Evolutionary conservation across 2,888 invertebrate species (phyloP).

Genomic region (Euclidia mi): DNA sequence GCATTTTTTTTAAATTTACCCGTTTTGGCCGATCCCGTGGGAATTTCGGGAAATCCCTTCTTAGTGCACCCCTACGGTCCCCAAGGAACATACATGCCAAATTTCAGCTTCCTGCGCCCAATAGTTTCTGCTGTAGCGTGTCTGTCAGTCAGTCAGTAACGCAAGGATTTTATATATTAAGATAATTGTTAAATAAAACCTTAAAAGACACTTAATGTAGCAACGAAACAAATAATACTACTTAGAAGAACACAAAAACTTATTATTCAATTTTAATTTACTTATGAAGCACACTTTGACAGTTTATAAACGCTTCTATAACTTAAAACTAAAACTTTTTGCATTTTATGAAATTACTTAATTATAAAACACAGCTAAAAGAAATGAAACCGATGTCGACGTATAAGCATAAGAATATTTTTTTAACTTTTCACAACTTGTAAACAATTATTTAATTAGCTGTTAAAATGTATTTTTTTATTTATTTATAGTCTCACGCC

Average conservation of each 20-base stretch:
- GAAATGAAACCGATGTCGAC: neutral
- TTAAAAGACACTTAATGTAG: constrained; percentile 3
- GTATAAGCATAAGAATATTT: constrained; percentile 17
- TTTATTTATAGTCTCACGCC: no score
- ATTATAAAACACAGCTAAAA: constrained; percentile 1
- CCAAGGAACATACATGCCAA: no score
- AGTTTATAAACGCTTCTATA: constrained; percentile 3
- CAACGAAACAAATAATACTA: neutral
- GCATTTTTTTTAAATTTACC: no score
- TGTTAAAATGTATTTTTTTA: no score
- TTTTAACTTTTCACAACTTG: constrained; percentile 23
- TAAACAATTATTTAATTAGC: constrained; percentile 17
- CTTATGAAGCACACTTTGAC: constrained; percentile 4
- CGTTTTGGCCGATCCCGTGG: no score
- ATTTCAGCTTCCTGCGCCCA: no score
- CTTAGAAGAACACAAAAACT: neutral
- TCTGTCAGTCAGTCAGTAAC: no score
- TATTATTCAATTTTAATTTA: constrained; percentile 2
- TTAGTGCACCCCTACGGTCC: no score
- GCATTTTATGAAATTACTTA: constrained; percentile 7
- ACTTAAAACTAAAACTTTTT: constrained; percentile 8
- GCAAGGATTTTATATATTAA: no score
- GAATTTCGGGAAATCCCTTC: no score
- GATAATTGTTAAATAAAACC: no score
- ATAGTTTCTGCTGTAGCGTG: no score